These are phyloP conservation scores for Ladona fulva DNA, from an alignment of 1,140 invertebrate genomes.

Conservation along the genomic window DNA sequence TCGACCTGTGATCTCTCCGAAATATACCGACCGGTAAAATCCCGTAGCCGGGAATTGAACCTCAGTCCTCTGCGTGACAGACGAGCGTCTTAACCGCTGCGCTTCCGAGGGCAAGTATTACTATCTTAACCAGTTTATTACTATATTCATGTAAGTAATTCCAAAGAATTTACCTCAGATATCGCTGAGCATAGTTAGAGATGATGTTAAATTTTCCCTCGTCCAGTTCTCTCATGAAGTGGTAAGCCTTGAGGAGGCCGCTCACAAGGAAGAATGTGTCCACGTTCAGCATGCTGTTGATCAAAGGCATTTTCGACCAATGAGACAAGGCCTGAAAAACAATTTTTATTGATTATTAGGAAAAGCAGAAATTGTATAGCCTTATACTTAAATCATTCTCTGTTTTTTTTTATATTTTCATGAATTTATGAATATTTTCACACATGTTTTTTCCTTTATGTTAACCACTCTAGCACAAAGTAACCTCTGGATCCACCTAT, in stretches of 20 bases:
- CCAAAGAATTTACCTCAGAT: constrained; percentile 28
- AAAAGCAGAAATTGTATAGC: neutral
- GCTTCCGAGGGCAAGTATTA: too few species aligned
- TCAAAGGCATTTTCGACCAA: constrained; percentile 17
- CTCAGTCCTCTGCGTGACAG: too few species aligned
- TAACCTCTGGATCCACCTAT: too few species aligned
- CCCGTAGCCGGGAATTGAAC: too few species aligned
- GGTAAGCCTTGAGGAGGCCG: constrained; percentile 24
- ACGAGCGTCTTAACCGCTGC: too few species aligned
- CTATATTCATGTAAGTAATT: too few species aligned
- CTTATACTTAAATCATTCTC: neutral
- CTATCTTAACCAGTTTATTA: too few species aligned
- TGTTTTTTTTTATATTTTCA: neutral
- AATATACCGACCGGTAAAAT: too few species aligned
- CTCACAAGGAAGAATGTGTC: constrained; percentile 36
- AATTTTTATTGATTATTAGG: neutral
- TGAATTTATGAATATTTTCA: neutral
- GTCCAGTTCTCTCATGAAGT: constrained; percentile 22
- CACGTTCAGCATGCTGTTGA: constrained; percentile 36
- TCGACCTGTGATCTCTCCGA: too few species aligned
- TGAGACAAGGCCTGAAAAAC: constrained; percentile 12
- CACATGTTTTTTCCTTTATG: too few species aligned
- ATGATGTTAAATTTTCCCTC: constrained; percentile 22
- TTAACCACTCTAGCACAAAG: too few species aligned
- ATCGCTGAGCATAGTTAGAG: constrained; percentile 23